Base-by-base conservation (phyloP, 1,140 invertebrate species). In the Maniola jurtina region DNA sequence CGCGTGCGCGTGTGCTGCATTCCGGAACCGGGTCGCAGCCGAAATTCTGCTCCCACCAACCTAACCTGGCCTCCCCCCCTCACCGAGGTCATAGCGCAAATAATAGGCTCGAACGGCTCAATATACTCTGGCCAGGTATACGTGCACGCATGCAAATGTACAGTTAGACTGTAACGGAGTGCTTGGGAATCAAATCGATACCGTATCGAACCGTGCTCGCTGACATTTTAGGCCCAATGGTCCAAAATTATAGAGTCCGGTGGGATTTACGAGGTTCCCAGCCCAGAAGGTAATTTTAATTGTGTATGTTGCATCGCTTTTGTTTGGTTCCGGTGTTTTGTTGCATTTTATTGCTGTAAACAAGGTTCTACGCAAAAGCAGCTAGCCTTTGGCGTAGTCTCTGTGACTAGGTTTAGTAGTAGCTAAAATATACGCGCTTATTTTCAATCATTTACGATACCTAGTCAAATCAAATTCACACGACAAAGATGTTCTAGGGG, bases 71-170 rank as follows among this genome's bases (percentile, higher is more conserved):
- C 86, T 78, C 64, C 79, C 76, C 73, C 73, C 69, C 76, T 57
- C 66, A 7, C 16, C 40, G 36, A 10, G 38, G 62, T 40, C 15
- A 57, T 60, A 65, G 16, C 72, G 62, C 63, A 36, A 36, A 67
- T 67, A 78, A 76, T 79, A 75, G 73, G 76, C 63, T 64, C 59
- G 66, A 56, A 64, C 36, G 61, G 81, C 36, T 84, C 83, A 75
- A 34, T 16, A 47, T 71, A 71, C 5, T 63, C 68, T 78, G 77
- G 85, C 42, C 56, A 42, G 25, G 62, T 80, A 78, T 88, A 84
- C 83, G 81, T 89, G 86, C 85, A 88, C 84, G 86, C 86, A 90
- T 88, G 86, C 86, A 89, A 90, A 89, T 89, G 74, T 86, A 88
- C 85, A 85, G 86, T 89, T 89, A 89, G 78, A 68, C 77, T 80